Evolutionary conservation across 2,113 vertebrate species (phyloP).

Genomic region (Zeus faber): DNA sequence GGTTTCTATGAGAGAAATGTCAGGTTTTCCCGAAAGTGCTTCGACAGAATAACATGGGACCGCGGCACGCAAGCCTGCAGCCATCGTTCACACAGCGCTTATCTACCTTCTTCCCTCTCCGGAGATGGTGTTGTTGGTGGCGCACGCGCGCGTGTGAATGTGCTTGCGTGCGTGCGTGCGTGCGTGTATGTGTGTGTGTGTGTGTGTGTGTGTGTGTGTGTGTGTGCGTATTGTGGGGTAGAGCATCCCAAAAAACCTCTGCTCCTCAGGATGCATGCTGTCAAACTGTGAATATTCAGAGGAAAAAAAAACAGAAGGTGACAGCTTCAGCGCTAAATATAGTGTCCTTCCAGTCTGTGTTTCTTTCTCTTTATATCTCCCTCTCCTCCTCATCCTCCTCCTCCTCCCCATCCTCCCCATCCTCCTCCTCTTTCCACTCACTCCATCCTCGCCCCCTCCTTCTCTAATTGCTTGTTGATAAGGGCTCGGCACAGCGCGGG

Average conservation of each 20-base stretch:
- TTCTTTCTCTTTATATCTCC: conserved; percentile 51
- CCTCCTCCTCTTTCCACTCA: conserved; percentile 17
- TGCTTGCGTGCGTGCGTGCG: too few relatives aligned
- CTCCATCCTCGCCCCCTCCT: conserved; percentile 32
- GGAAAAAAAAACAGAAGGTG: conserved; percentile 70
- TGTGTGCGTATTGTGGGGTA: not conserved
- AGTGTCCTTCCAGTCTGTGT: conserved; percentile 67
- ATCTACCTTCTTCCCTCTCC: conserved; percentile 45
- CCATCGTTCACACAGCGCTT: conserved; percentile 45
- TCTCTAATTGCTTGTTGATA: conserved; percentile 45
- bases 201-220: not conserved
- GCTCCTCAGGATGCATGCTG: conserved; percentile 68
- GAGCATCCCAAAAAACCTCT: conserved; percentile 68
- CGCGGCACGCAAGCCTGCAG: conserved; percentile 54
- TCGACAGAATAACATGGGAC: conserved; percentile 31
- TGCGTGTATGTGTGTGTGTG: too few relatives aligned
- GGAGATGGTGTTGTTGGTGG: conserved; percentile 38
- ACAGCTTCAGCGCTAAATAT: conserved; percentile 77
- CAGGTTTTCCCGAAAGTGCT: too few relatives aligned
- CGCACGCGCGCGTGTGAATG: too few relatives aligned
- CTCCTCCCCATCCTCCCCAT: conserved; percentile 46
- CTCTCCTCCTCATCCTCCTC: conserved; percentile 40
- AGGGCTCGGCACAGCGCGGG: conserved; percentile 40
- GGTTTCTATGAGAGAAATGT: too few relatives aligned
- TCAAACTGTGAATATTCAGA: conserved; percentile 71